These are phyloP conservation scores for Venustoraphidia nigricollis DNA, from an alignment of 2,888 invertebrate species.

Conservation along the genomic window DNA sequence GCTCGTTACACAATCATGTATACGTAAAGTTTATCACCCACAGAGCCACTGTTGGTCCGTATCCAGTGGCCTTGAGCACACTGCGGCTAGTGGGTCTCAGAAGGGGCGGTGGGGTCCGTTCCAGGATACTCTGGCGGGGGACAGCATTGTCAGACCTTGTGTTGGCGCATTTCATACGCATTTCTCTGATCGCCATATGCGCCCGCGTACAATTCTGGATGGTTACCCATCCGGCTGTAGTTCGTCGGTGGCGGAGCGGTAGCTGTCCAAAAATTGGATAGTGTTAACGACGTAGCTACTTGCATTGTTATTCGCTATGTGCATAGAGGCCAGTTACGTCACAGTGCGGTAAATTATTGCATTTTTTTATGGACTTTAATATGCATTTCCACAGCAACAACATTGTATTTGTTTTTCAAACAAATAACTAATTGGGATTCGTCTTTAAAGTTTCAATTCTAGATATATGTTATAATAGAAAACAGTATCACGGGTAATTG, in stretches of 20 bases:
- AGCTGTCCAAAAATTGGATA: conserved; percentile 18
- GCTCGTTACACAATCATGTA: too few species aligned
- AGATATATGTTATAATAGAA: too few species aligned
- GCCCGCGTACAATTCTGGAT: conserved; percentile 52
- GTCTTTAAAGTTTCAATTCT: too few species aligned
- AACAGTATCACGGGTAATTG: too few species aligned
- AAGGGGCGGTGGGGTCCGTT: conserved; percentile 26
- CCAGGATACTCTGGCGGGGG: conserved; percentile 15
- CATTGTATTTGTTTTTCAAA: too few species aligned
- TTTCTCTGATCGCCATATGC: conserved; percentile 42
- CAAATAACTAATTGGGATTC: too few species aligned
- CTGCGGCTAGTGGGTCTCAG: conserved; percentile 27
- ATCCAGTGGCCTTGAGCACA: conserved; percentile 25
- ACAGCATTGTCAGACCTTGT: conserved; percentile 46
- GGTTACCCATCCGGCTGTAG: conserved; percentile 28
- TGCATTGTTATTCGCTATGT: not conserved
- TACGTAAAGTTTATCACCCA: too few species aligned
- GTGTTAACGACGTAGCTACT: too few species aligned
- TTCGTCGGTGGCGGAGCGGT: conserved; percentile 25
- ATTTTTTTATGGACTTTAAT: not conserved
- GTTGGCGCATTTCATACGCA: conserved; percentile 59
- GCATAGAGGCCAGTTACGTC: not conserved
- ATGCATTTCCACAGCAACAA: too few species aligned
- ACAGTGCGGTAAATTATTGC: not conserved
- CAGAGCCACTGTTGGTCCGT: too few species aligned